A percentile compares a stretch with the other conserved stretches of the same genome.
phyloP scores from a whole-genome alignment of 2,888 invertebrate genomes.

The Thereva nobilitata region DNA sequence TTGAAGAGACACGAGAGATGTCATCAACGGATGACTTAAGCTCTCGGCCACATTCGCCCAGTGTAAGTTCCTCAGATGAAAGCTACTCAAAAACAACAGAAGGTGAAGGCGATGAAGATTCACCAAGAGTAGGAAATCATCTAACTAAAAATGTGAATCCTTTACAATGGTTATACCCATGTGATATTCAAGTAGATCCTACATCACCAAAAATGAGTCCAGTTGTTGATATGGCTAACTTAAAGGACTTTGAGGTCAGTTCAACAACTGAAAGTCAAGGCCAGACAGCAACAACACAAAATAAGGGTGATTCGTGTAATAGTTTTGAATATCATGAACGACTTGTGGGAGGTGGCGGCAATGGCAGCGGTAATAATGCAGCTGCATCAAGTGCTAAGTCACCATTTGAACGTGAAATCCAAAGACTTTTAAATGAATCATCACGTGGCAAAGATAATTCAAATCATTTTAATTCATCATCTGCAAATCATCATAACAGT shows the following conservation, averaged over 20 bases:
- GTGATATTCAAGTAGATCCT: slow-evolving; percentile 64
- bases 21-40: slow-evolving; percentile 84
- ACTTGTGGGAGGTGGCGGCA: slow-evolving; percentile 42
- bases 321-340: slow-evolving; percentile 67
- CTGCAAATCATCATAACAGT: slow-evolving; percentile 45
- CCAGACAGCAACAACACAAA: slow-evolving; percentile 64
- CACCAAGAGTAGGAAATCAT: slow-evolving; percentile 51
- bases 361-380: slow-evolving; percentile 42
- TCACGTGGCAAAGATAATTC: slow-evolving; percentile 48
- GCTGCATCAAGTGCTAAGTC: slow-evolving; percentile 60
- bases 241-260: slow-evolving; percentile 57
- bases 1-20: slow-evolving; percentile 57
- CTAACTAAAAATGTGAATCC: slow-evolving; percentile 56
- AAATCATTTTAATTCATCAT: slow-evolving; percentile 35
- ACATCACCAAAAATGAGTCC: slow-evolving; percentile 50
- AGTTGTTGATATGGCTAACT: slow-evolving; percentile 53
- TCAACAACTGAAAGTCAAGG: slow-evolving; percentile 61
- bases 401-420: slow-evolving; percentile 79
- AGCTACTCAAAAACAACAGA: slow-evolving; percentile 82
- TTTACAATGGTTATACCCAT: slow-evolving; percentile 66
- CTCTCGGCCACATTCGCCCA: slow-evolving; percentile 78
- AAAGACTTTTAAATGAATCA: slow-evolving; percentile 73
- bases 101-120: slow-evolving; percentile 62
- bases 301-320: slow-evolving; percentile 66
- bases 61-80: slow-evolving; percentile 82